phyloP scores from a whole-genome alignment of 1,140 invertebrate species.

The Scaptomyza graminum region DNA sequence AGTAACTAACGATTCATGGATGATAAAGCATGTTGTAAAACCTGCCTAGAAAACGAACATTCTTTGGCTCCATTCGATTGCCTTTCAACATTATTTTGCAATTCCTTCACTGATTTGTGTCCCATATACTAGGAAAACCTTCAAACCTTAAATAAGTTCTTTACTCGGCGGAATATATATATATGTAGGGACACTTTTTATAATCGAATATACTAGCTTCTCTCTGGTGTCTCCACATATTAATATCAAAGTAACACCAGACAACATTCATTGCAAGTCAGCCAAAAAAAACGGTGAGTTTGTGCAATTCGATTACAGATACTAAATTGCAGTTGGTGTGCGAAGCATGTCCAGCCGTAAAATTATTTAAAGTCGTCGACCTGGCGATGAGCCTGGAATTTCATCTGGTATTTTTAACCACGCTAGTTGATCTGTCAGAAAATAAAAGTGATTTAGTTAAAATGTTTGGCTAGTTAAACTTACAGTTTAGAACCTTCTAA shows the following conservation, averaged over 20 bases:
- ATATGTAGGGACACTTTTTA: too few relatives aligned
- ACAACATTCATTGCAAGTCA: too few relatives aligned
- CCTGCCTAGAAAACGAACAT: constrained; percentile 1
- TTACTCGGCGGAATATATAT: too few relatives aligned
- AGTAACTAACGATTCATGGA: constrained; percentile 23
- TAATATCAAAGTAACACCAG: too few relatives aligned
- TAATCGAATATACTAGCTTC: too few relatives aligned
- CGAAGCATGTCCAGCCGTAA: constrained; percentile 3
- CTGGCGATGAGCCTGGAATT: constrained; percentile 3
- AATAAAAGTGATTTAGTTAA: not conserved
- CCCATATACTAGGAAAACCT: too few relatives aligned
- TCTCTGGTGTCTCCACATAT: too few relatives aligned
- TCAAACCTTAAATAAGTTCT: too few relatives aligned
- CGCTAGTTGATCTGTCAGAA: constrained; percentile 62
- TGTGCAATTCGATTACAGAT: constrained; percentile 8
- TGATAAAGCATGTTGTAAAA: not conserved
- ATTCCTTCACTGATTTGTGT: too few relatives aligned
- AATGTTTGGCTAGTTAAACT: too few relatives aligned
- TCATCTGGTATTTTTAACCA: constrained; percentile 78
- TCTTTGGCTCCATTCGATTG: constrained; percentile 5
- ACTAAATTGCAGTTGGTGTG: not conserved
- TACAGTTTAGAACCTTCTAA: constrained; percentile 56
- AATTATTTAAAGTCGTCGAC: not conserved
- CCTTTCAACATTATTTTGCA: not conserved
- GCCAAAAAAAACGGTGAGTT: not conserved